Evolutionary conservation across 2,888 invertebrate species (phyloP).

Genomic region (Arrhopalites spinosus): DNA sequence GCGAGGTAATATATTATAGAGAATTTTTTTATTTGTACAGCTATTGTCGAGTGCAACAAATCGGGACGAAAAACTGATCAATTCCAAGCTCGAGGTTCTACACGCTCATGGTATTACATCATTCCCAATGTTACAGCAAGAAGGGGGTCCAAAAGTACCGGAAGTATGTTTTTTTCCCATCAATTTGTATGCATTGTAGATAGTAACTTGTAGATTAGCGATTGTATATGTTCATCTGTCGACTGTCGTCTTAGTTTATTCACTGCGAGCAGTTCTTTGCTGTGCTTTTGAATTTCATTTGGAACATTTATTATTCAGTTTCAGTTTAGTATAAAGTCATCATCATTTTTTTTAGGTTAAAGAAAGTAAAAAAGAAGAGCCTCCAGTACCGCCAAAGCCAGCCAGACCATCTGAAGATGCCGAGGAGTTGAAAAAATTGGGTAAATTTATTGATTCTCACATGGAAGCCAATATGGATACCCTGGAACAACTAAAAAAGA

Average conservation of each 20-base stretch:
- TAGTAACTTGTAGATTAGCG: too few species aligned
- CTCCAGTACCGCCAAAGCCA: conserved; percentile 4
- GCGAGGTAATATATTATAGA: too few species aligned
- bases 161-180: too few species aligned
- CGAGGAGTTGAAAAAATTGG: conserved; percentile 28
- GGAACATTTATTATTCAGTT: too few species aligned
- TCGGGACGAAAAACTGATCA: not conserved
- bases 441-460: conserved; percentile 26
- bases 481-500: conserved; percentile 24
- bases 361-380: not conserved
- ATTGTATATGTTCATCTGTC: too few species aligned
- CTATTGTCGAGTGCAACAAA: too few species aligned
- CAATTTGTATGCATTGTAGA: too few species aligned
- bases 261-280: too few species aligned
- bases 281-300: too few species aligned
- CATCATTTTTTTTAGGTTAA: not conserved
- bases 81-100: conserved; percentile 29
- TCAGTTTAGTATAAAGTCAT: too few species aligned
- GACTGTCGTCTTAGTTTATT: too few species aligned
- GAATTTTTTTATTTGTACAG: too few species aligned
- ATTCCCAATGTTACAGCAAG: not conserved
- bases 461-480: conserved; percentile 6
- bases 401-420: conserved; percentile 22
- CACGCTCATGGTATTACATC: conserved; percentile 29
- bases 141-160: not conserved